These are phyloP conservation scores for Laspeyria flexula DNA, from an alignment of 2,888 invertebrate species.

Conservation along the genomic window DNA sequence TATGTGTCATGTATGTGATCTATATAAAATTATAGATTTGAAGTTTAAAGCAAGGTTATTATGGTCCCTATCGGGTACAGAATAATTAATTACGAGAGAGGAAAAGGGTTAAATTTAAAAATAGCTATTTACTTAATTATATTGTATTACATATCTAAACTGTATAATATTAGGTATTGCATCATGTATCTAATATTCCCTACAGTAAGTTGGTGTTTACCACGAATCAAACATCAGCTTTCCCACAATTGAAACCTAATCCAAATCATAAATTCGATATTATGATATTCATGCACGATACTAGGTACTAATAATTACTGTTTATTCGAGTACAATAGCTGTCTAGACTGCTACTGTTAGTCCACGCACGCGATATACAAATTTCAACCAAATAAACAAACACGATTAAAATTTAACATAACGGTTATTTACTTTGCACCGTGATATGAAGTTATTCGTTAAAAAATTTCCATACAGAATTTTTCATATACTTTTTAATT, in stretches of 20 bases:
- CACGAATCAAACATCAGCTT: too few relatives aligned
- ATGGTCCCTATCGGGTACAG: too few relatives aligned
- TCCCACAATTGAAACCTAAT: neutral
- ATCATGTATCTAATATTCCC: too few relatives aligned
- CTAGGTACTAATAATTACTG: neutral
- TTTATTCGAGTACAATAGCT: neutral
- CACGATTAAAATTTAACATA: neutral
- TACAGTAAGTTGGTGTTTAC: too few relatives aligned
- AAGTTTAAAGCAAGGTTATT: too few relatives aligned
- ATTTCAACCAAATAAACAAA: conserved; percentile 5
- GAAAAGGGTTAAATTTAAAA: too few relatives aligned
- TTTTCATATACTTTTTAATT: conserved; percentile 7
- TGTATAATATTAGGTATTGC: too few relatives aligned
- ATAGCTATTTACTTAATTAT: too few relatives aligned
- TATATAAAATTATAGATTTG: too few relatives aligned
- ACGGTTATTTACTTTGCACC: conserved; percentile 3
- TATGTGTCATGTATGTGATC: too few relatives aligned
- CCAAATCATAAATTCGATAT: neutral
- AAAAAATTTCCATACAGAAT: neutral
- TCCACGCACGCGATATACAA: neutral
- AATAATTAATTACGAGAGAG: too few relatives aligned
- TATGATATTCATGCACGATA: neutral
- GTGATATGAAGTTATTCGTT: conserved; percentile 18
- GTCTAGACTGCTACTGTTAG: conserved; percentile 6
- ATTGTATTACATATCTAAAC: too few relatives aligned